A percentile compares a stretch with the other conserved stretches of the same genome.
Conservation (phyloP, 37 sponge, comb jelly and placozoan species). For the Petrosia ficiformis region DNA sequence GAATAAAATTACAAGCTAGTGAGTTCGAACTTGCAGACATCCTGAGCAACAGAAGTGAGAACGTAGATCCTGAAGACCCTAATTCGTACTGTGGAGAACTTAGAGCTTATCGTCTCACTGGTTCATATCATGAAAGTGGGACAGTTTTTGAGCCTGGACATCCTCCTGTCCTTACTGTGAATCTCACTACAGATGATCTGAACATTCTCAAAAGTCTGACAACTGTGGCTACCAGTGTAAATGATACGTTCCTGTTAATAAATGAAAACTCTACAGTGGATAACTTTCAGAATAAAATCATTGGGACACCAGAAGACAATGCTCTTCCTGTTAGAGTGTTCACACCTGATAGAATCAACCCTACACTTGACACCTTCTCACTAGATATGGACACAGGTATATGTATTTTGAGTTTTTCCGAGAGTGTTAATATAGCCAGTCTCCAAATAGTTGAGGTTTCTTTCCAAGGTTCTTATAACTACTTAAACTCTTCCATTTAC, state of each 20-base stretch:
- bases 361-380: constrained; percentile 41
- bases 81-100: constrained; percentile 43
- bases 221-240: constrained; percentile 61
- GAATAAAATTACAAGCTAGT: constrained; percentile 50
- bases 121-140: constrained; percentile 33
- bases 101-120: constrained; percentile 48
- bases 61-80: constrained; percentile 41
- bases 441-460: constrained; percentile 51
- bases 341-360: constrained; percentile 56
- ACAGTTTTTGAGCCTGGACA: constrained; percentile 46
- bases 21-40: constrained; percentile 45
- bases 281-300: constrained; percentile 29
- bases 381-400: constrained; percentile 74
- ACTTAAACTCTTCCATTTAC: constrained; percentile 17
- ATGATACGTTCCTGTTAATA: constrained; percentile 77
- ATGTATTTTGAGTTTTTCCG: constrained; percentile 69
- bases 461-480: constrained; percentile 54
- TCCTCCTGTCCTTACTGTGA: constrained; percentile 71
- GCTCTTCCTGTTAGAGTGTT: constrained; percentile 54
- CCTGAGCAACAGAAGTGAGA: constrained; percentile 17
- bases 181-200: constrained; percentile 63
- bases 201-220: constrained; percentile 85
- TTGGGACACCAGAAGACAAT: constrained; percentile 8
- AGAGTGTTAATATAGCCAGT: constrained; percentile 71
- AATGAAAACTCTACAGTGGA: constrained; percentile 38